Conservation (phyloP, 2,113 vertebrate genomes). For the Petroica traversi region DNA sequence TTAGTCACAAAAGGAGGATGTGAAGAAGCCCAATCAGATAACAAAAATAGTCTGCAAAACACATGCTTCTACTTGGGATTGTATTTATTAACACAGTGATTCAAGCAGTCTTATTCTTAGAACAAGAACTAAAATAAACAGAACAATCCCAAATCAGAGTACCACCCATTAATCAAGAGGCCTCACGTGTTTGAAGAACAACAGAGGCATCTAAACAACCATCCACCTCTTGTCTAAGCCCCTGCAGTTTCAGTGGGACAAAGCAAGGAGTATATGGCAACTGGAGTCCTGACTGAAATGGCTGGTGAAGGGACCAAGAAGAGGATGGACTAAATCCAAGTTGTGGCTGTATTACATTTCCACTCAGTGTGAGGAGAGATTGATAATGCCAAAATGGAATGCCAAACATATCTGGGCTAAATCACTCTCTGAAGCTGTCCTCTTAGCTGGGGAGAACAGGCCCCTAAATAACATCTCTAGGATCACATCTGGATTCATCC, state of each 20-base stretch:
- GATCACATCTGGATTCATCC: not conserved
- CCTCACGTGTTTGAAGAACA: not conserved
- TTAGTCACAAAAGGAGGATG: constrained; percentile 42
- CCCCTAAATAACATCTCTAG: not conserved
- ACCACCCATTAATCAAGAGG: not conserved
- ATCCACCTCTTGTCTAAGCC: not conserved
- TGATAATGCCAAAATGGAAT: not conserved
- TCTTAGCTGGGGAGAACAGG: not conserved
- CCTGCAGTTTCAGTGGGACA: not conserved
- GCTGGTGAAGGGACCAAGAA: not conserved
- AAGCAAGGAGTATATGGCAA: not conserved
- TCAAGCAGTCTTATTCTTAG: constrained; percentile 27
- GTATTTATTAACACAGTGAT: constrained; percentile 16
- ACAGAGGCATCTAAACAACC: not conserved
- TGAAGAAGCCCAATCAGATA: not conserved
- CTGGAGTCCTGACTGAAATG: not conserved
- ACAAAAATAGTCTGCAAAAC: constrained; percentile 19
- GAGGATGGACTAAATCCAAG: not conserved
- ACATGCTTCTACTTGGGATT: not conserved
- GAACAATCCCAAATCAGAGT: not conserved
- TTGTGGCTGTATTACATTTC: not conserved
- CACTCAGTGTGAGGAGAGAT: not conserved
- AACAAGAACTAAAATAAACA: constrained; percentile 5
- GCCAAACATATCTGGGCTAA: not conserved
- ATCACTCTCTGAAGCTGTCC: not conserved